These are phyloP conservation scores for Labeo calbasu DNA, from an alignment of 2,797 vertebrate species.

Conservation along the genomic window DNA sequence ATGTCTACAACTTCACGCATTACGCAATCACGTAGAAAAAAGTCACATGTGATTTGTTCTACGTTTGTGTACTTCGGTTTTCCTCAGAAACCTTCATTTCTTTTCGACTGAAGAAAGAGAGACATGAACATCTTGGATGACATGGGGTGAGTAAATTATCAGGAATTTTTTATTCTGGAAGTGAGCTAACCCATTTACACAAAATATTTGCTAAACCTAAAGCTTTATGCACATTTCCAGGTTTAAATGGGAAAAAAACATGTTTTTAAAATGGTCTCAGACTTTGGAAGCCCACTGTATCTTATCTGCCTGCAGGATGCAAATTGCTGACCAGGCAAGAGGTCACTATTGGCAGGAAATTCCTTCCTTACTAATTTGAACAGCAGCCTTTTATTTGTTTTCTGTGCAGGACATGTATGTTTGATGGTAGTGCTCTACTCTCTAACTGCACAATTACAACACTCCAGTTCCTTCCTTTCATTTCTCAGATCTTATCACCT, in stretches of 20 bases:
- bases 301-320: constrained; percentile 18
- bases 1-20: too few relatives aligned
- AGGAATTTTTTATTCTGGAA: too few relatives aligned
- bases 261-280: not conserved
- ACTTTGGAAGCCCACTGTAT: not conserved
- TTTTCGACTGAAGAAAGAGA: too few relatives aligned
- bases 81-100: too few relatives aligned
- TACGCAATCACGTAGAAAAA: too few relatives aligned
- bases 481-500: constrained; percentile 25
- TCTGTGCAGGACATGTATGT: not conserved
- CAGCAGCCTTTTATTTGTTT: not conserved
- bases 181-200: too few relatives aligned
- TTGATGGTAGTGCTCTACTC: not conserved
- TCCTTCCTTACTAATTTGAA: constrained; percentile 3
- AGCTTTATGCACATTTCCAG: not conserved
- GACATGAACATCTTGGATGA: too few relatives aligned
- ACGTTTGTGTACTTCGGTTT: too few relatives aligned
- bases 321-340: constrained; percentile 1
- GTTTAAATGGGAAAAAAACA: not conserved
- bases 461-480: constrained; percentile 23
- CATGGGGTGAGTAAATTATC: too few relatives aligned
- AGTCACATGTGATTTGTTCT: too few relatives aligned
- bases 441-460: not conserved
- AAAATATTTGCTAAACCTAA: not conserved
- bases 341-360: constrained; percentile 25